A percentile compares a stretch with the other conserved stretches of the same genome.
phyloP scores from a whole-genome alignment of 2,113 vertebrate species.

The Lethenteron reissneri region DNA sequence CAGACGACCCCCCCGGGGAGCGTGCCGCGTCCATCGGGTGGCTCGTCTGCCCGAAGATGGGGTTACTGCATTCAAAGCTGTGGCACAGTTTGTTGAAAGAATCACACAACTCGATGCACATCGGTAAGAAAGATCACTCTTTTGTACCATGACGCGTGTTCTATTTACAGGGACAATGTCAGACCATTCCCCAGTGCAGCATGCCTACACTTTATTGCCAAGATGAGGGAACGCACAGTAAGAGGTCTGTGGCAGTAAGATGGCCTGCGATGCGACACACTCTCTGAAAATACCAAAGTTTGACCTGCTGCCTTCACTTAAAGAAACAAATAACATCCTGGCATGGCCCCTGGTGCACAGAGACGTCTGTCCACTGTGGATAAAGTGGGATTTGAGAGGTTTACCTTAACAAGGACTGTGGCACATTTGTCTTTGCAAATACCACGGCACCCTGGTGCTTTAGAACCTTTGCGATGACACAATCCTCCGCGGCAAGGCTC shows the following conservation, averaged over 20 bases:
- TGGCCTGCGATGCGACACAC: not conserved
- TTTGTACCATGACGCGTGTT: not conserved
- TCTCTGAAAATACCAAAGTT: not conserved
- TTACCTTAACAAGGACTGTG: conserved; percentile 54
- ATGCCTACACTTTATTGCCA: not conserved
- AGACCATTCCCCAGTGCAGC: not conserved
- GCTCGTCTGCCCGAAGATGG: conserved; percentile 27
- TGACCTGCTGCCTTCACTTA: not conserved
- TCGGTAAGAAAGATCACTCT: not conserved
- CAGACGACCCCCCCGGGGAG: conserved; percentile 28
- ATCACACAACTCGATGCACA: not conserved
- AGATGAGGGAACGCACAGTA: not conserved
- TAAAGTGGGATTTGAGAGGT: not conserved
- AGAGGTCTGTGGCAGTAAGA: not conserved
- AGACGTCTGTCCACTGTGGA: not conserved
- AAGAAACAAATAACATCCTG: not conserved
- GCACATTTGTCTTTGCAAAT: conserved; percentile 68
- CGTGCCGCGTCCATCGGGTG: conserved; percentile 28
- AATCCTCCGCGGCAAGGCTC: conserved; percentile 25
- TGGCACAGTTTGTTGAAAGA: not conserved
- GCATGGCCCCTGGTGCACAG: not conserved
- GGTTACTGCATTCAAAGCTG: conserved; percentile 38
- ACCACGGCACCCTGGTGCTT: conserved; percentile 68
- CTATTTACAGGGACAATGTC: no score
- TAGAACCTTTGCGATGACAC: conserved; percentile 52